phyloP scores from a whole-genome alignment of 1,140 invertebrate species.

The honey bee (Apis mellifera) region Amel_HAv3.1 CM009931.2:205501-206000 shows the following conservation, averaged over 20 bases:
- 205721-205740: not conserved
- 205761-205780: constrained; percentile 31
- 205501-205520: constrained; percentile 42
- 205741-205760: not conserved
- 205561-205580: constrained; percentile 37
- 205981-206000: not conserved
- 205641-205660: constrained; percentile 50
- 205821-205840: constrained; percentile 69
- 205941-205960: not conserved
- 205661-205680: constrained; percentile 11
- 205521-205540: constrained; percentile 44
- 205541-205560: constrained; percentile 9
- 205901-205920: not conserved
- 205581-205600: constrained; percentile 36
- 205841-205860: constrained; percentile 70
- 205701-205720: constrained; percentile 6
- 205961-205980: not conserved
- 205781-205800: constrained; percentile 61
- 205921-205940: not conserved
- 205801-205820: constrained; percentile 71
- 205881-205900: not conserved
- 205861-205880: constrained; percentile 58
- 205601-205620: not conserved
- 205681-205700: not conserved
- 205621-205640: not conserved